Evolutionary conservation across 2,797 vertebrate genomes (phyloP).

Genomic region (Melanotaenia nigrans): DNA sequence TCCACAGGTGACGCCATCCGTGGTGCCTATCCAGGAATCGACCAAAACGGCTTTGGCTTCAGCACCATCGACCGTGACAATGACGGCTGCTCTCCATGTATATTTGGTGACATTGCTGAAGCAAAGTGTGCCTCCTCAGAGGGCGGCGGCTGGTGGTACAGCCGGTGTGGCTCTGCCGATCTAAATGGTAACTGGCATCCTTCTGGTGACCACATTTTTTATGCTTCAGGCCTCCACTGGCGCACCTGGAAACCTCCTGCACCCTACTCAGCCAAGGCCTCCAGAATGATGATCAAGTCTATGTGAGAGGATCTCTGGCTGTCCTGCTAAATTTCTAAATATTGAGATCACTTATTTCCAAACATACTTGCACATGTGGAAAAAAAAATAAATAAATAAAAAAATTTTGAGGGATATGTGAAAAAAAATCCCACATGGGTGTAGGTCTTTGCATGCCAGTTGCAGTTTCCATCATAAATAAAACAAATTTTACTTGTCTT

Average conservation of each 20-base stretch:
- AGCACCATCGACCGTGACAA: slow-evolving; percentile 72
- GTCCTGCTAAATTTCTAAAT: too few species aligned
- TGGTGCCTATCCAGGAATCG: slow-evolving; percentile 24
- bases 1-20: slow-evolving; percentile 68
- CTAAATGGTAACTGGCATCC: slow-evolving; percentile 72
- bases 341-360: too few species aligned
- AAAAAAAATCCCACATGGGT: too few species aligned
- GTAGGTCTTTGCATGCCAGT: too few species aligned
- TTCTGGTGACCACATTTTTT: slow-evolving; percentile 21
- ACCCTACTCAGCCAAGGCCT: slow-evolving; percentile 65
- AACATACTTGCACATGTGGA: slow-evolving; percentile 44
- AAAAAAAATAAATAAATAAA: background rate
- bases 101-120: slow-evolving; percentile 56
- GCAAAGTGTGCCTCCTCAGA: slow-evolving; percentile 3
- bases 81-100: slow-evolving; percentile 68
- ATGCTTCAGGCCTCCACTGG: slow-evolving; percentile 66
- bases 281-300: slow-evolving; percentile 75
- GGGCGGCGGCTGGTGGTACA: slow-evolving; percentile 75
- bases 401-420: too few species aligned
- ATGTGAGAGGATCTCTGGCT: slow-evolving; percentile 12
- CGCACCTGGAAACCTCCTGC: slow-evolving; percentile 50
- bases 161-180: slow-evolving; percentile 66
- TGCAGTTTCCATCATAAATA: too few species aligned
- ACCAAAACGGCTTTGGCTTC: slow-evolving; percentile 76
- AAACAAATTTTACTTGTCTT: too few species aligned